phyloP scores from a whole-genome alignment of 37 sponge, comb jelly and placozoan species.

The Axinella damicornis region DNA sequence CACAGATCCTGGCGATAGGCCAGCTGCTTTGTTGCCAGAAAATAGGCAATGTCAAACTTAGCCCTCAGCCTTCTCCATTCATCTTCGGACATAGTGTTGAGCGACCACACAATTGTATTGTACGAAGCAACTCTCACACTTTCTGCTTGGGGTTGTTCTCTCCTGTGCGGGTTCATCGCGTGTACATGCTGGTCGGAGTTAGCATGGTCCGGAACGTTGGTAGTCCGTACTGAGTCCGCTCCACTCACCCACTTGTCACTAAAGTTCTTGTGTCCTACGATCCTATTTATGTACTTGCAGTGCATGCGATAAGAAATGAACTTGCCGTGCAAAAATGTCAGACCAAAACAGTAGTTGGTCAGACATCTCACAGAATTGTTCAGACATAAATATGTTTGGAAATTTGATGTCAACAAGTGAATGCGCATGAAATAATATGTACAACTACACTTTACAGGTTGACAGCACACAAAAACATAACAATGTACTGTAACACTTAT shows the following conservation, averaged over 20 bases:
- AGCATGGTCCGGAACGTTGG: constrained; percentile 68
- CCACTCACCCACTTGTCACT: constrained; percentile 66
- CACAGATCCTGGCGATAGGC: constrained; percentile 60
- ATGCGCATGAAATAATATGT: no score
- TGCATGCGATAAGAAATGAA: no score
- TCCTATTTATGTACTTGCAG: constrained; percentile 31
- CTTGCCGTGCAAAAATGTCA: no score
- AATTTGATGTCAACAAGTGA: no score
- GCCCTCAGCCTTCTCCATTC: constrained; percentile 43
- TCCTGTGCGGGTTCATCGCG: constrained; percentile 62
- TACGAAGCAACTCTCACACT: constrained; percentile 40
- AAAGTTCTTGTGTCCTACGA: constrained; percentile 45
- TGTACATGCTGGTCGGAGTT: constrained; percentile 57
- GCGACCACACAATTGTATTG: constrained; percentile 47
- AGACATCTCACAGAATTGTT: no score
- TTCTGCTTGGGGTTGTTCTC: constrained; percentile 27
- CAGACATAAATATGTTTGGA: no score
- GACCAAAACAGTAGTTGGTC: no score
- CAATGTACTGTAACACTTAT: no score
- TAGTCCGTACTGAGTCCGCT: constrained; percentile 52
- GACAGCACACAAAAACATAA: no score
- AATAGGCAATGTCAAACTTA: no score
- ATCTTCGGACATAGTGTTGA: constrained; percentile 36
- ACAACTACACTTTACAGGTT: no score
- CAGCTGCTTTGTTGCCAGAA: no score